Evolutionary conservation across 2,113 vertebrate genomes (phyloP).

Genomic region (Brienomyrus brachyistius): DNA sequence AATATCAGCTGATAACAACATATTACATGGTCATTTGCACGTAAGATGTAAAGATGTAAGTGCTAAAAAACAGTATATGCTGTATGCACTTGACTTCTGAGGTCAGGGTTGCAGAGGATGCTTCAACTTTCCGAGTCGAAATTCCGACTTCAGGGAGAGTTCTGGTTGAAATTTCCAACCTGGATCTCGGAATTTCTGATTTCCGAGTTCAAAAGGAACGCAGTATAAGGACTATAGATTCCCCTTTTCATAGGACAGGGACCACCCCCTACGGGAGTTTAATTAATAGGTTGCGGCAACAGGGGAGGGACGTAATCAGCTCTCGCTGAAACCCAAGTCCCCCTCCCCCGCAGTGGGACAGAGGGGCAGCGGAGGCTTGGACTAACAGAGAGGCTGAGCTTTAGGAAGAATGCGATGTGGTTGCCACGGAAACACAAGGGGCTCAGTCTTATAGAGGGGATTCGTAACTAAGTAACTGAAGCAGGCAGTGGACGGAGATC

Average conservation of each 20-base stretch:
- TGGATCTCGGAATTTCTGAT: background rate
- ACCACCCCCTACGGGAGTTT: background rate
- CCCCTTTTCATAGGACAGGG: background rate
- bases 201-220: background rate
- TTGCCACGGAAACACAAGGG: slow-evolving; percentile 68
- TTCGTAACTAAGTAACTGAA: slow-evolving; percentile 75
- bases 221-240: background rate
- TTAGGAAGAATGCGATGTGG: slow-evolving; percentile 62
- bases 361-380: slow-evolving; percentile 41
- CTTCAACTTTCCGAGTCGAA: background rate
- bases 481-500: slow-evolving; percentile 49
- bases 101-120: background rate
- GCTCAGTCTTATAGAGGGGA: slow-evolving; percentile 64
- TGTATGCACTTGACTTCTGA: background rate
- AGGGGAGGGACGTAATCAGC: slow-evolving; percentile 28
- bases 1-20: background rate
- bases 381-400: slow-evolving; percentile 52
- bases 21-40: background rate
- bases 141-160: background rate
- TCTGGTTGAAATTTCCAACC: background rate
- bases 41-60: background rate
- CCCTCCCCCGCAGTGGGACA: slow-evolving; percentile 39
- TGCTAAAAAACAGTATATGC: background rate
- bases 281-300: slow-evolving; percentile 34
- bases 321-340: slow-evolving; percentile 45